Evolutionary conservation across 53 echinoderm and acorn worm species (phyloP).

Genomic region (Echinarachnius parma): DNA sequence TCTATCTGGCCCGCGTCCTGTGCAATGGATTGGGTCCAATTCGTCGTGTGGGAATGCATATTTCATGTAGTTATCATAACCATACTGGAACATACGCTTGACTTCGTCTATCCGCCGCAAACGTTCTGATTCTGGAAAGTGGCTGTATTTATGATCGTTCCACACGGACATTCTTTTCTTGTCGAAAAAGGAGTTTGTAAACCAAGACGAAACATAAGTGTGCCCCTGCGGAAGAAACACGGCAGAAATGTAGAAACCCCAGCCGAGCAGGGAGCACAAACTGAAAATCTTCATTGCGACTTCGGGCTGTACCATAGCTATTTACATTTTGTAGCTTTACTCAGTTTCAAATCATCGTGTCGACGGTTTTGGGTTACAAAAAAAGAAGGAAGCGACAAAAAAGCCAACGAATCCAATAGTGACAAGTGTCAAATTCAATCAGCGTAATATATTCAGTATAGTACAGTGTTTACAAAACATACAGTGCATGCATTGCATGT

Average conservation of each 20-base stretch:
- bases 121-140: constrained; percentile 78
- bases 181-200: constrained; percentile 27
- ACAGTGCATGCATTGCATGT: no score
- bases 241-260: constrained; percentile 41
- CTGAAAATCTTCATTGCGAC: constrained; percentile 51
- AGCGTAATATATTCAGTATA: no score
- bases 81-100: constrained; percentile 87
- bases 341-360: no score
- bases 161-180: constrained; percentile 34
- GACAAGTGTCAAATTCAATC: no score
- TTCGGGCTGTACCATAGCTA: constrained; percentile 37
- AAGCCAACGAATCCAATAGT: no score
- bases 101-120: constrained; percentile 67
- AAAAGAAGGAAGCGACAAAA: no score
- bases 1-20: constrained; percentile 83
- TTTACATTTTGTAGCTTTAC: no score
- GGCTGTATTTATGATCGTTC: constrained; percentile 63
- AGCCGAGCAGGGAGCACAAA: constrained; percentile 44
- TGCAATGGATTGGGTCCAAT: constrained; percentile 93
- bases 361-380: no score
- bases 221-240: constrained; percentile 48
- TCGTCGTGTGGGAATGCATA: constrained; percentile 94
- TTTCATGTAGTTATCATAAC: constrained; percentile 89
- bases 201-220: constrained; percentile 42
- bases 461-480: no score